A percentile compares a stretch with the other conserved stretches of the same genome.
phyloP scores from a whole-genome alignment of 2,797 vertebrate species.

The Calcarius lapponicus region DNA sequence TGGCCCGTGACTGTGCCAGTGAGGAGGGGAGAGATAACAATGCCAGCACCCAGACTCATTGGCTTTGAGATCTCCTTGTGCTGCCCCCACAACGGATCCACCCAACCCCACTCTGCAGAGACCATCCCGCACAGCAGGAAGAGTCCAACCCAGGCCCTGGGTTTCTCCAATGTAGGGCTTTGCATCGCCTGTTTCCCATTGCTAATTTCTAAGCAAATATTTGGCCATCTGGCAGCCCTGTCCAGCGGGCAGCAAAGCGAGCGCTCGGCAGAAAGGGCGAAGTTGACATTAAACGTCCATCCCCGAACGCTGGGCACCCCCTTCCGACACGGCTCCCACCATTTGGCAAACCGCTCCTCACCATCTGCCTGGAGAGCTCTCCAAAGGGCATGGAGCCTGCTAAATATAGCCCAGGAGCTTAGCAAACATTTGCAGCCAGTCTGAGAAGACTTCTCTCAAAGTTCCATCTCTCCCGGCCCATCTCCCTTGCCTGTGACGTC shows the following conservation, averaged over 20 bases:
- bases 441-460: constrained; percentile 34
- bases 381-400: constrained; percentile 5
- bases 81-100: background rate
- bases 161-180: background rate
- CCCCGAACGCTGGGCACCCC: background rate
- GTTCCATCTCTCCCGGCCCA: background rate
- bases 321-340: background rate
- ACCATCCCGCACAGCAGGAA: background rate
- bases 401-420: constrained; percentile 45
- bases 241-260: background rate
- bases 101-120: background rate
- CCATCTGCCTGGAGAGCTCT: constrained; percentile 57
- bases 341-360: background rate
- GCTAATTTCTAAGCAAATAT: constrained; percentile 49
- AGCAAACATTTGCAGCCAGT: constrained; percentile 42
- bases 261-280: background rate
- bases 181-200: background rate
- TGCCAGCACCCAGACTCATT: accelerated
- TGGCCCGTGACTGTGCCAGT: background rate
- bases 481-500: background rate
- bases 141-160: background rate
- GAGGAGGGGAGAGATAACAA: background rate
- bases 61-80: background rate
- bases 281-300: background rate
- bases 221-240: constrained; percentile 50